Percentiles rank a stretch among this genome's conserved stretches.
Evolutionary conservation across 2,113 vertebrate species (phyloP).

Genomic region (Alectura lathami): DNA sequence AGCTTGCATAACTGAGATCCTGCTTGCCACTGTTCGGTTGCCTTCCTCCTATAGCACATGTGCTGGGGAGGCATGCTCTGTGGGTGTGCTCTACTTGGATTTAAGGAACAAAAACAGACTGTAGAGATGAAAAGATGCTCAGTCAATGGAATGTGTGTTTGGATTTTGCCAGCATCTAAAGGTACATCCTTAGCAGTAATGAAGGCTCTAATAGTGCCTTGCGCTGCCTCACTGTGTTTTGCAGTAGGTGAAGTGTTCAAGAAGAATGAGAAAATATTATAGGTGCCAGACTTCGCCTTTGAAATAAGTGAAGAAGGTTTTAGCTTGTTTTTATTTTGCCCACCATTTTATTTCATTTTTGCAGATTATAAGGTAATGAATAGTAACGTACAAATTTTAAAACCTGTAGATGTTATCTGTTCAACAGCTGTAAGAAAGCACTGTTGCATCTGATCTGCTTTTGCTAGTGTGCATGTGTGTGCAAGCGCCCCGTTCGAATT

Average conservation of each 20-base stretch:
- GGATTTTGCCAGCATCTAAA: conserved; percentile 14
- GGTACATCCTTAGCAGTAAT: not conserved
- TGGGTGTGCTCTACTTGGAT: not conserved
- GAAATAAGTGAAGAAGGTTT: not conserved
- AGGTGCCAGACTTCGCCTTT: not conserved
- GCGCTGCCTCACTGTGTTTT: not conserved
- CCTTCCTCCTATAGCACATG: not conserved
- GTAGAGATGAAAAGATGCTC: not conserved
- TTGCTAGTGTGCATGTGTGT: not conserved
- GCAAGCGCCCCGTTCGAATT: not conserved
- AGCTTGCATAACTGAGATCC: not conserved
- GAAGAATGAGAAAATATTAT: not conserved
- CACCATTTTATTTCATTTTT: not conserved
- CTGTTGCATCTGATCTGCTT: not conserved
- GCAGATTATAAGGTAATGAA: not conserved
- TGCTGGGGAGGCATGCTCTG: not conserved
- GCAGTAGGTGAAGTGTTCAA: not conserved
- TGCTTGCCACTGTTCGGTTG: not conserved
- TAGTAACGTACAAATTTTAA: not conserved
- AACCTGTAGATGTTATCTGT: not conserved
- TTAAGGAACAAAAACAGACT: not conserved
- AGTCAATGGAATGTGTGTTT: not conserved
- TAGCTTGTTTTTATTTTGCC: conserved; percentile 4
- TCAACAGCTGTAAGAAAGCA: not conserved
- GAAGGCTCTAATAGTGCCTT: not conserved